These are phyloP conservation scores for Leptopilina drosophilae DNA, from an alignment of 2,888 invertebrate species.

Conservation along the genomic window DNA sequence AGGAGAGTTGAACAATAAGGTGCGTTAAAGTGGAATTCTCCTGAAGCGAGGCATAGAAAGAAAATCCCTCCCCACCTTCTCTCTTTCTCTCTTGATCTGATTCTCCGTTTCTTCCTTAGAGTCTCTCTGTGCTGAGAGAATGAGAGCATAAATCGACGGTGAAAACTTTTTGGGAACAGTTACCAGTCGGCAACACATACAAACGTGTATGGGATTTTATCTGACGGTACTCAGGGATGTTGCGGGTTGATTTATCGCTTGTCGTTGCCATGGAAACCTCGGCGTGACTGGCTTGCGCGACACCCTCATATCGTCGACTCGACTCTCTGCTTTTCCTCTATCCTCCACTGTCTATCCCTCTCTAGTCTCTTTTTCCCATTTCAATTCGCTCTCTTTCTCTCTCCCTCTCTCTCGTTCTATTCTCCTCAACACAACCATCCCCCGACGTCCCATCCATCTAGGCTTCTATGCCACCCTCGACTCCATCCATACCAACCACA, in stretches of 20 bases:
- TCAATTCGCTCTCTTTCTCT: background rate
- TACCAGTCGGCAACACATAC: slow-evolving; percentile 62
- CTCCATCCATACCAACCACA: slow-evolving; percentile 32
- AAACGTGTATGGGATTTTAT: slow-evolving; percentile 73
- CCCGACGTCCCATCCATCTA: slow-evolving; percentile 32
- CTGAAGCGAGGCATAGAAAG: slow-evolving; percentile 31
- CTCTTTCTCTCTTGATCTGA: slow-evolving; percentile 20
- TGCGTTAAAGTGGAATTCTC: slow-evolving; percentile 8
- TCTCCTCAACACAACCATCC: slow-evolving; percentile 19
- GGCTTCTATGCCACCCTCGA: slow-evolving; percentile 23
- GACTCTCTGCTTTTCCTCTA: slow-evolving; percentile 56
- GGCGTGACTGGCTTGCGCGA: slow-evolving; percentile 76
- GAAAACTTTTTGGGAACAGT: slow-evolving; percentile 65
- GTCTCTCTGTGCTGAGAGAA: slow-evolving; percentile 48
- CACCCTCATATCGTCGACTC: slow-evolving; percentile 74
- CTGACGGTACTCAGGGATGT: slow-evolving; percentile 73
- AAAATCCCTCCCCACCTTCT: background rate
- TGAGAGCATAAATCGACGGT: slow-evolving; percentile 64
- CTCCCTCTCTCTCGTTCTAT: slow-evolving; percentile 36
- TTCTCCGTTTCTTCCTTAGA: slow-evolving; percentile 50
- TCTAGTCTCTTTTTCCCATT: slow-evolving; percentile 38
- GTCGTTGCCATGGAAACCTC: slow-evolving; percentile 75
- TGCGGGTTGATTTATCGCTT: slow-evolving; percentile 76
- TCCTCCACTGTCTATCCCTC: slow-evolving; percentile 40
- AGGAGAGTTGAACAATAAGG: slow-evolving; percentile 15